Base-by-base conservation (phyloP, 1,140 invertebrate species). In the Anastrepha ludens region DNA sequence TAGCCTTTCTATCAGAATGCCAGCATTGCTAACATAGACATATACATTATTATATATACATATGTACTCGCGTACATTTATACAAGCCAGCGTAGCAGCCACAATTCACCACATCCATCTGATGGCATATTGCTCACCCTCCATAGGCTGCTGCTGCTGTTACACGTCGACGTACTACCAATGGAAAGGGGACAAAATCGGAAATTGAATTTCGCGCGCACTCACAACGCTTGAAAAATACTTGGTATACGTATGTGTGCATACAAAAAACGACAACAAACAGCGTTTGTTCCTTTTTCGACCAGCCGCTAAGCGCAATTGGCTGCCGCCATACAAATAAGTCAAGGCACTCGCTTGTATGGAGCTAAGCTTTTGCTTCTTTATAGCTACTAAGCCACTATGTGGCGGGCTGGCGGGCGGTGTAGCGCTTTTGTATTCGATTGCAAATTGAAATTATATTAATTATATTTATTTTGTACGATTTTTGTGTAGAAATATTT, bases 371-470 rank as follows among this genome's bases (percentile, higher is more conserved):
- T 20, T 50, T 81, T 81, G 47, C 11, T 55, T 81, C 8, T 58
- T 44, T 74, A 74, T 74, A 17, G 7, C 44, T 74, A 44, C 6
- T 44, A 44, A 62, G 17, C 60, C 15, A 29, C 15, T 67, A 4
- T 15, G 64, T 8, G 15, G 60, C 41, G 41, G 70, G 41, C 17
- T 74, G 70, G 2, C 41, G 15, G 70, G 29, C 39, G 13, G 41
- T 15, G 41, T 17, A 55, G 6, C 44, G 15, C 44, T 20, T 47
- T 81, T 81, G 44, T 81, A n/a, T 81, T 81, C 44, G 50, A 29
- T 81, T 55, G 70, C 70, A 44, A 74, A 74, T 74, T 74, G 70
- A 74, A n/a, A 47, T 81, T 81, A 81, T 81, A 55, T 81, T 81
- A 81, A 81, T 81, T n/a, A 55, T 39, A 55, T 55, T 11, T 50